Evolutionary conservation across 2,888 invertebrate species (phyloP).

Genomic region (Tetropium fuscum): DNA sequence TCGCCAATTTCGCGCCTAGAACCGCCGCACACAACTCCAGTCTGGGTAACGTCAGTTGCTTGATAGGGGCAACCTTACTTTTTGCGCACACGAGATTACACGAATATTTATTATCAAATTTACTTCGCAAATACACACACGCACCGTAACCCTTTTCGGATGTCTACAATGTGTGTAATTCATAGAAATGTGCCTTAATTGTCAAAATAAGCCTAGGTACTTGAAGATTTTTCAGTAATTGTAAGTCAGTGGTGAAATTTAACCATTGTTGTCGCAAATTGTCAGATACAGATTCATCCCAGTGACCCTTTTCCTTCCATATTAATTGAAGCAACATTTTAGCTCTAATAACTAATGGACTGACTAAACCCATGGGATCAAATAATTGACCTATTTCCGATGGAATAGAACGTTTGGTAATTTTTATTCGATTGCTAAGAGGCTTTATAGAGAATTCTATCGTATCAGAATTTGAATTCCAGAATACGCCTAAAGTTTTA

Average conservation of each 20-base stretch:
- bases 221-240: slow-evolving; percentile 3
- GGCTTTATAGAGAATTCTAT: neutral
- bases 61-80: slow-evolving; percentile 11
- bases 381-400: slow-evolving; percentile 3
- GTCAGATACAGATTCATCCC: slow-evolving; percentile 19
- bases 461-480: slow-evolving; percentile 13
- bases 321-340: slow-evolving; percentile 23
- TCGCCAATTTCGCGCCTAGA: slow-evolving; percentile 12
- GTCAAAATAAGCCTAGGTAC: neutral
- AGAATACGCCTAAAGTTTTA: slow-evolving; percentile 14
- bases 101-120: neutral
- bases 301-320: slow-evolving; percentile 16
- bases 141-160: slow-evolving; percentile 12
- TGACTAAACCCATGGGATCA: slow-evolving; percentile 18
- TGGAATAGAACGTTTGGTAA: slow-evolving; percentile 19
- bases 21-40: slow-evolving; percentile 10
- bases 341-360: slow-evolving; percentile 16
- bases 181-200: neutral
- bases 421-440: neutral
- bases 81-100: slow-evolving; percentile 11
- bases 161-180: slow-evolving; percentile 4
- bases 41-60: slow-evolving; percentile 10
- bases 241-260: neutral
- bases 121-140: slow-evolving; percentile 11
- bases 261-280: slow-evolving; percentile 10